These are phyloP conservation scores for Pipistrellus pygmaeus DNA, from an alignment of 2,797 vertebrate genomes.

Conservation along the genomic window DNA sequence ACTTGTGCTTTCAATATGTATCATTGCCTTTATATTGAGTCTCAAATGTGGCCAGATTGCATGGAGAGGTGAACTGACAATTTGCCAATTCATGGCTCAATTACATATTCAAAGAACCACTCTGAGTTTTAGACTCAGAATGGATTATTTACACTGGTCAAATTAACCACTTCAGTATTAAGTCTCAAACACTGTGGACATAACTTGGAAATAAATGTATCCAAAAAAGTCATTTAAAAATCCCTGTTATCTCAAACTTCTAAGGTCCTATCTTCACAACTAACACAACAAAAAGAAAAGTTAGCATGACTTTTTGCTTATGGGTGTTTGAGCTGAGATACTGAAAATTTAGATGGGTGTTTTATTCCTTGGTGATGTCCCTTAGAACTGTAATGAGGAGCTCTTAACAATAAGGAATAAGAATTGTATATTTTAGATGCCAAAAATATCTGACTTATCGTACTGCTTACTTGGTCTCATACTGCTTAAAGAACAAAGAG, in stretches of 20 bases:
- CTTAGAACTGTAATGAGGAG: conserved; percentile 77
- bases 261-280: conserved; percentile 41
- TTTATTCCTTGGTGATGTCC: conserved; percentile 76
- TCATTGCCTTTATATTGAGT: conserved; percentile 60
- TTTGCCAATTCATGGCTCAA: conserved; percentile 18
- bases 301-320: conserved; percentile 63
- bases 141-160: conserved; percentile 1
- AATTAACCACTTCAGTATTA: conserved; percentile 16
- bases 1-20: conserved; percentile 77
- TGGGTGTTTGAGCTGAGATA: conserved; percentile 66
- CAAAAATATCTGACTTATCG: conserved; percentile 82
- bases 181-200: neutral
- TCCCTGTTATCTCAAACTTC: neutral
- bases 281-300: conserved; percentile 72
- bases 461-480: conserved; percentile 77
- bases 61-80: conserved; percentile 8
- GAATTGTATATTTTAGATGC: conserved; percentile 80
- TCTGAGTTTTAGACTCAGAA: conserved; percentile 38
- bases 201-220: conserved; percentile 59
- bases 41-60: conserved; percentile 16
- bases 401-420: conserved; percentile 79
- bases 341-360: conserved; percentile 80
- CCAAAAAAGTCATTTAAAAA: neutral
- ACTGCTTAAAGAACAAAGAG: conserved; percentile 80
- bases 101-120: conserved; percentile 35